phyloP scores from a whole-genome alignment of 1,140 invertebrate species.

The Gryon sp. region DNA sequence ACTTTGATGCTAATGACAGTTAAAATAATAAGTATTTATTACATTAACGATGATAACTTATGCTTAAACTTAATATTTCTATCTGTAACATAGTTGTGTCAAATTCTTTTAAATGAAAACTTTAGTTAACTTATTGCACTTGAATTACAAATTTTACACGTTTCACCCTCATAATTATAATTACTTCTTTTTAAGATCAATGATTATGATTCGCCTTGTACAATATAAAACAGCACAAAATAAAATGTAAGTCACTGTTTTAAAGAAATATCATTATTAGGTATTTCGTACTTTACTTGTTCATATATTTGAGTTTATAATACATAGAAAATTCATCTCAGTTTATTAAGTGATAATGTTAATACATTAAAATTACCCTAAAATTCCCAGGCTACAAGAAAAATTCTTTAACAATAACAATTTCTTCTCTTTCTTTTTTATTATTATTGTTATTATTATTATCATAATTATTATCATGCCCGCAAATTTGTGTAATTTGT shows the following conservation, averaged over 20 bases:
- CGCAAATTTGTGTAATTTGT: conserved; percentile 47
- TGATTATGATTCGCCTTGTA: conserved; percentile 26
- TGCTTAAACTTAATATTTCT: conserved; percentile 32
- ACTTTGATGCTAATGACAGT: conserved; percentile 49
- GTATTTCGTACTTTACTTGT: conserved; percentile 20
- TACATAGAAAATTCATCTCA: conserved; percentile 48
- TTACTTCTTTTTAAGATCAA: conserved; percentile 9
- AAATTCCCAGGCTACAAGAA: conserved; percentile 58
- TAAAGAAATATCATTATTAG: conserved; percentile 34
- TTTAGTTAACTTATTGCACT: conserved; percentile 59
- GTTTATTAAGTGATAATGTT: conserved; percentile 42
- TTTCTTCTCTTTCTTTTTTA: conserved; percentile 7
- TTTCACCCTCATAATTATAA: conserved; percentile 32
- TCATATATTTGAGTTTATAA: conserved; percentile 48
- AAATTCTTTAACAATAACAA: conserved; percentile 54
- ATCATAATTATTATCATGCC: conserved; percentile 56
- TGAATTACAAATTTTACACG: conserved; percentile 56
- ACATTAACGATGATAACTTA: conserved; percentile 46
- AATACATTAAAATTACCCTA: conserved; percentile 59
- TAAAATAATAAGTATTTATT: conserved; percentile 57
- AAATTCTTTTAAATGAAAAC: conserved; percentile 27
- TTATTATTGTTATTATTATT: too few species aligned
- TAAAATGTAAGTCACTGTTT: conserved; percentile 17
- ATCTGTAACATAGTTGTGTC: conserved; percentile 31
- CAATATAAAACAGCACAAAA: conserved; percentile 28